A percentile compares a stretch with the other conserved stretches of the same genome.
Evolutionary conservation across 2,797 vertebrate species (phyloP).

Genomic region (Gymnothorax javanicus): DNA sequence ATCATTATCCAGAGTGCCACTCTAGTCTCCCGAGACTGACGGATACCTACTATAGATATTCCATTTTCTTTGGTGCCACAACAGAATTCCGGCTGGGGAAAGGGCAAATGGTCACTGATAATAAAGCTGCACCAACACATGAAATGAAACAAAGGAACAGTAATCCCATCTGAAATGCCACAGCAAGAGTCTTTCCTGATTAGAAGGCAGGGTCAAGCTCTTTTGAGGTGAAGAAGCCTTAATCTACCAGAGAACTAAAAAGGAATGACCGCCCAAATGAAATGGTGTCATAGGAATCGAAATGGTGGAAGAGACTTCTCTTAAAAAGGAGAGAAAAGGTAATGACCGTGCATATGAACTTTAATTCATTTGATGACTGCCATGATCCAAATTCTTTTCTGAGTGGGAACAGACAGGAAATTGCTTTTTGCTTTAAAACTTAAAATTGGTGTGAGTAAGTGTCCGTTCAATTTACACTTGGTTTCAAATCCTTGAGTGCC

Average conservation of each 20-base stretch:
- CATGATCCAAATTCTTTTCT: conserved; percentile 1
- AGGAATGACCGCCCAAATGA: background rate
- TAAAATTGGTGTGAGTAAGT: background rate
- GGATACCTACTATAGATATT: background rate
- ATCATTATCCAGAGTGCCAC: too few relatives aligned
- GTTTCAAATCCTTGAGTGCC: background rate
- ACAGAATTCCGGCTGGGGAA: background rate
- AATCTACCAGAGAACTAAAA: background rate
- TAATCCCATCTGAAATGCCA: conserved; percentile 17
- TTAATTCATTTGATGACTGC: conserved; percentile 1
- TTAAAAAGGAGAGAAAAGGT: conserved; percentile 5
- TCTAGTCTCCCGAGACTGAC: too few relatives aligned
- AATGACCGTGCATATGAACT: background rate
- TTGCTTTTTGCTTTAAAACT: background rate
- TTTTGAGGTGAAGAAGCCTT: background rate
- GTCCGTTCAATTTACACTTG: conserved; percentile 10
- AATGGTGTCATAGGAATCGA: background rate
- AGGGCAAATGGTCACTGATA: background rate
- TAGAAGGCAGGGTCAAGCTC: conserved; percentile 1
- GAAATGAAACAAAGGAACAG: background rate
- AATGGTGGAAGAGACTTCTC: background rate
- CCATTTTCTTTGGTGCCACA: background rate
- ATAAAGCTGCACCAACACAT: conserved; percentile 9
- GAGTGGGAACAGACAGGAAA: background rate
- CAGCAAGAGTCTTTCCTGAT: conserved; percentile 6